Percentiles rank a stretch among this genome's conserved stretches.
Evolutionary conservation across 1,140 invertebrate genomes (phyloP).

Genomic region (Anastrepha ludens): DNA sequence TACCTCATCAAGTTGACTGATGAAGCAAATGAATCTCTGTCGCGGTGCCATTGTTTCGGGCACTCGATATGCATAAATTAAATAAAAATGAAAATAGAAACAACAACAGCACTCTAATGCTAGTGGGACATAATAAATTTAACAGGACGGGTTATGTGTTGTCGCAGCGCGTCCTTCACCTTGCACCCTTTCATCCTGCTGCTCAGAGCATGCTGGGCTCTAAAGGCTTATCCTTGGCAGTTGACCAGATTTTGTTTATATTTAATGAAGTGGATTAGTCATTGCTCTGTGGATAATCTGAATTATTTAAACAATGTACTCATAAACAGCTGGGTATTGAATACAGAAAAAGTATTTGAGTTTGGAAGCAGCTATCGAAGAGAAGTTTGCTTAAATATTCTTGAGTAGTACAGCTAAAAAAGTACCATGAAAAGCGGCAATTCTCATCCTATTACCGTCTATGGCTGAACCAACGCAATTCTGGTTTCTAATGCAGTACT

Average conservation of each 20-base stretch:
- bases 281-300: neutral
- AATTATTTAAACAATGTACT: neutral
- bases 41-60: constrained; percentile 58
- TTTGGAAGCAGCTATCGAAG: too few relatives aligned
- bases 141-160: neutral
- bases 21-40: constrained; percentile 74
- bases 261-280: constrained; percentile 16
- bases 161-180: neutral
- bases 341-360: too few relatives aligned
- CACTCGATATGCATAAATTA: constrained; percentile 55
- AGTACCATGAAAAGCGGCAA: too few relatives aligned
- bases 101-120: neutral
- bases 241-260: neutral
- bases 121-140: neutral
- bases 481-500: neutral
- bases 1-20: constrained; percentile 75
- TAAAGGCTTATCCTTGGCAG: neutral
- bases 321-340: too few relatives aligned
- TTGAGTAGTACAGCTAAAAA: too few relatives aligned
- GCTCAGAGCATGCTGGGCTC: neutral
- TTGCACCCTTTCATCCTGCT: constrained; percentile 22
- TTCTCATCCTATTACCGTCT: too few relatives aligned
- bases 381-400: too few relatives aligned
- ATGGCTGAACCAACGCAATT: neutral
- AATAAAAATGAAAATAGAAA: neutral